Base-by-base conservation (phyloP, 1,140 invertebrate species). In the Atopsyche davidsoni region DNA sequence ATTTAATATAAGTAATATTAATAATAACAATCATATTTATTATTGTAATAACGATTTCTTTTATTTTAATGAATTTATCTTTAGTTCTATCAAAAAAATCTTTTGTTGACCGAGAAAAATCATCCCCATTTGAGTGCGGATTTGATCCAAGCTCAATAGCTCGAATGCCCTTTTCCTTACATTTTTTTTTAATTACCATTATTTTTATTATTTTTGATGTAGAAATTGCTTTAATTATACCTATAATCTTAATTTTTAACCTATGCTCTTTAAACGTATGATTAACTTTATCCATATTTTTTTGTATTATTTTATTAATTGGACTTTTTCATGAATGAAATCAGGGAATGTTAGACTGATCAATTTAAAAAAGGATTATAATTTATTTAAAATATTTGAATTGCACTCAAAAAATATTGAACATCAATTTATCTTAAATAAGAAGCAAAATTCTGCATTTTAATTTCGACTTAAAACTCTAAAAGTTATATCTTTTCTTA, bases 151-250 rank as follows among this genome's bases (percentile, higher is more conserved):
- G 75, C 69, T 72, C 64, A 36, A 70, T 63, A 7, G 59, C 70
- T n/a, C 75, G 75, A 22, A 51, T 76, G 51, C 75, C 77, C 10
- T 81, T 81, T 62, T 77, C 74, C 4, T 44, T 79, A 53, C 76
- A 76, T 66, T 82, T 80, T 67, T 80, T 73, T 69, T 65, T 78
- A 67, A 79, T 81, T 64, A 67, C 72, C 13, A 68, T 79, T 63
- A 75, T 81, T 72, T 81, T 81, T 68, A 70, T 80, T 72, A 78
- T 80, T 73, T 81, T 81, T 75, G 76, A 79, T 75, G 66, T 80
- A 51, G 78, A 80, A 76, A 76, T 80, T 68, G 64, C 70, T 17
- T 55, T 80, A 62, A 63, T 80, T 57, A 56, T 80, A 11, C 76
- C 76, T 16, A 63, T 77, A 57, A 70, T 77, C 51, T 50, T 65